These are phyloP conservation scores for Hirudinaria manillensis DNA, from an alignment of 2,888 invertebrate genomes.

Conservation along the genomic window DNA sequence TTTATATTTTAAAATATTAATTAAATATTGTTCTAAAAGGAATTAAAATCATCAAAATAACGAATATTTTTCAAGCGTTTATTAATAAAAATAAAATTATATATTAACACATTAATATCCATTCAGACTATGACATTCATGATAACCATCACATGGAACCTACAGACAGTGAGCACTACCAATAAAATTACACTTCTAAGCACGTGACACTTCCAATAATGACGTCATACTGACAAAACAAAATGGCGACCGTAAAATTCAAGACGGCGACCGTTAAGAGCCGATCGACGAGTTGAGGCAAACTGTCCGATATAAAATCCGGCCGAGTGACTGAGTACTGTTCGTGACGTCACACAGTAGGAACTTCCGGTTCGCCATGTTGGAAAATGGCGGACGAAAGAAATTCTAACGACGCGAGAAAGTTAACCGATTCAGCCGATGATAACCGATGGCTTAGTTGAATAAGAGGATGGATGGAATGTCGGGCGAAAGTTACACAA, in stretches of 20 bases:
- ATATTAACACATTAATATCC: background rate
- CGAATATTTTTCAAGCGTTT: too few relatives aligned
- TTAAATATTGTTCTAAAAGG: too few relatives aligned
- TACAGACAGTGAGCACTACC: background rate
- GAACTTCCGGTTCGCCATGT: too few relatives aligned
- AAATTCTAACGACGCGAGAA: background rate
- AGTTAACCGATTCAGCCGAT: background rate
- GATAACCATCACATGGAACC: too few relatives aligned
- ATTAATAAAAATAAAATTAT: too few relatives aligned
- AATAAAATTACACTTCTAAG: background rate
- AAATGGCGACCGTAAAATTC: slow-evolving; percentile 10
- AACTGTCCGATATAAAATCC: slow-evolving; percentile 10
- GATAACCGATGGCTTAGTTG: background rate
- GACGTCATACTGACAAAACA: slow-evolving; percentile 8
- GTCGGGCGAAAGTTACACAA: background rate
- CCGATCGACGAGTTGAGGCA: slow-evolving; percentile 10
- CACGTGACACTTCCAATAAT: slow-evolving; percentile 7
- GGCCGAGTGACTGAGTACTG: slow-evolving; percentile 13
- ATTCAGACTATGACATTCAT: background rate
- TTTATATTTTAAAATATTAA: too few relatives aligned
- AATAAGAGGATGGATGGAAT: background rate
- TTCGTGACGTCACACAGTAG: slow-evolving; percentile 5
- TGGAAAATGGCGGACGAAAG: background rate
- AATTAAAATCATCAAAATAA: too few relatives aligned
- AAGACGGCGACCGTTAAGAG: slow-evolving; percentile 8